Conservation (phyloP, 64 coral and sea anemone species). For the Porites lutea region DNA sequence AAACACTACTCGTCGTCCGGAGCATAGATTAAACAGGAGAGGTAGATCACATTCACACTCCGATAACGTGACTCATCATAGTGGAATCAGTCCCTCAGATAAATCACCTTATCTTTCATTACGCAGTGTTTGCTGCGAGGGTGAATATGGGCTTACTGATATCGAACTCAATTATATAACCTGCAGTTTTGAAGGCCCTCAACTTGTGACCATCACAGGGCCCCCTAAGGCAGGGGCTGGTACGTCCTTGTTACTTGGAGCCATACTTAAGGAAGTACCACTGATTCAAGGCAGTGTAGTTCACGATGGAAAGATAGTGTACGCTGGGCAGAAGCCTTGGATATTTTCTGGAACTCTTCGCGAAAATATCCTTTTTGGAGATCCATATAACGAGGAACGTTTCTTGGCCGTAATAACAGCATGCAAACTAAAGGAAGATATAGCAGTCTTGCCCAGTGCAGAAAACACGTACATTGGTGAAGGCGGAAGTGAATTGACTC, state of each 20-base stretch:
- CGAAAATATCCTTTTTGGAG: conserved; percentile 72
- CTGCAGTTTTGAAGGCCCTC: conserved; percentile 50
- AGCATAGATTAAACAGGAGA: neutral
- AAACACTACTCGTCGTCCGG: neutral
- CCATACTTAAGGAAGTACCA: conserved; percentile 65
- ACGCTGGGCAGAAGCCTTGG: conserved; percentile 62
- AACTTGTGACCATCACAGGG: conserved; percentile 61
- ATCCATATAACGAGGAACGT: conserved; percentile 45
- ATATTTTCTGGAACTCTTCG: conserved; percentile 75
- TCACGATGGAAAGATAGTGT: conserved; percentile 48
- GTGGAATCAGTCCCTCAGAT: neutral
- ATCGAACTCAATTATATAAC: conserved; percentile 61
- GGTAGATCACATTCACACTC: neutral
- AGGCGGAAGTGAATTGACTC: conserved; percentile 49
- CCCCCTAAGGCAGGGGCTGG: conserved; percentile 45
- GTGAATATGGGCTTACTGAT: conserved; percentile 2
- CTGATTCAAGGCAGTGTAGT: conserved; percentile 22
- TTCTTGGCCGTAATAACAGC: conserved; percentile 10
- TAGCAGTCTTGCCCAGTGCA: conserved; percentile 27
- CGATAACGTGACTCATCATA: neutral
- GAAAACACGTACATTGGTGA: conserved; percentile 66
- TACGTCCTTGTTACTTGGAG: conserved; percentile 60
- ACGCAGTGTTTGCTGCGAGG: conserved; percentile 46
- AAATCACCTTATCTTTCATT: conserved; percentile 41
- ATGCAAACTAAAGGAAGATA: conserved; percentile 53